A percentile compares a stretch with the other conserved stretches of the same genome.
phyloP scores from a whole-genome alignment of 2,888 invertebrate species.

The Synergus itoensis region DNA sequence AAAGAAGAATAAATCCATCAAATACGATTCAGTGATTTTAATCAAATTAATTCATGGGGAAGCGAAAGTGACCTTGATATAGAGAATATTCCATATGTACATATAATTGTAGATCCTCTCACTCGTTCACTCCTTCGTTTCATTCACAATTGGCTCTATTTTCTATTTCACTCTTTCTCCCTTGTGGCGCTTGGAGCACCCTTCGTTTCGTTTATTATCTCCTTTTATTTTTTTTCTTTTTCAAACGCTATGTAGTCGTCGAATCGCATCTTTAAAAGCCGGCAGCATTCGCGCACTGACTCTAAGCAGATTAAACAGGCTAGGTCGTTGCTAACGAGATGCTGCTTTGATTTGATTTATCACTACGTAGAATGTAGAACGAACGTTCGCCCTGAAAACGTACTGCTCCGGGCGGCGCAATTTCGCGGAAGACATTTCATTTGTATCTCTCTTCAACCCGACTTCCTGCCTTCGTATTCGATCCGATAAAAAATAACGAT shows the following conservation, averaged over 20 bases:
- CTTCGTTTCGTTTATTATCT: slow-evolving; percentile 35
- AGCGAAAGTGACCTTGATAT: not conserved
- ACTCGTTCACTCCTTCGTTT: not conserved
- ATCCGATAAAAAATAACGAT: slow-evolving; percentile 42
- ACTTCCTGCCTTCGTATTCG: slow-evolving; percentile 38
- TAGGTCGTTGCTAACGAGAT: slow-evolving; percentile 66
- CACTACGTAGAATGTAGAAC: slow-evolving; percentile 64
- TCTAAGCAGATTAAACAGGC: slow-evolving; percentile 47
- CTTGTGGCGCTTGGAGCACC: slow-evolving; percentile 11
- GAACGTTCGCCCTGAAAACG: slow-evolving; percentile 57
- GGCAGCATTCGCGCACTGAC: slow-evolving; percentile 19
- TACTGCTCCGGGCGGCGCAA: slow-evolving; percentile 60
- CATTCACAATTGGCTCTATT: slow-evolving; percentile 4
- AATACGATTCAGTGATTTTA: not conserved
- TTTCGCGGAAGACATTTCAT: slow-evolving; percentile 74
- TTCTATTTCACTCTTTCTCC: slow-evolving; percentile 1
- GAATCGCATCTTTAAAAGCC: slow-evolving; percentile 31
- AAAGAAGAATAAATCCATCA: not conserved
- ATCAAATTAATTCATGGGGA: not conserved
- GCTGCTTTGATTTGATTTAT: slow-evolving; percentile 70
- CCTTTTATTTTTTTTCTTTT: not conserved
- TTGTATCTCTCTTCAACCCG: slow-evolving; percentile 57
- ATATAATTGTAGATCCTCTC: slow-evolving; percentile 8
- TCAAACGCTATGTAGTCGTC: slow-evolving; percentile 22
- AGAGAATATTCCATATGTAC: slow-evolving; percentile 32